Evolutionary conservation across 1,140 invertebrate species (phyloP).

Genomic region (Caenorhabditis latens): DNA sequence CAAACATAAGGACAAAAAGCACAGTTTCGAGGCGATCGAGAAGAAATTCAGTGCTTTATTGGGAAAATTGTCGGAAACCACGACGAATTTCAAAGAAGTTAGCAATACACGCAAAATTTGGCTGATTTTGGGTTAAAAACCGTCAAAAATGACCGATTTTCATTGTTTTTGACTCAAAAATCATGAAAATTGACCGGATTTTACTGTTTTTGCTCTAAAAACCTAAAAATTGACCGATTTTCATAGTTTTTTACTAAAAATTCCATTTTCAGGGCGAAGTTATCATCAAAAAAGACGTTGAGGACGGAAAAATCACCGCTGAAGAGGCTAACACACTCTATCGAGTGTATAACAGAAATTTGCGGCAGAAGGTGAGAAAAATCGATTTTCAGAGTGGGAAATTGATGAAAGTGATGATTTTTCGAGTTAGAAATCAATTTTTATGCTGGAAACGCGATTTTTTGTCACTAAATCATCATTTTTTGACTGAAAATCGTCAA

Average conservation of each 20-base stretch:
- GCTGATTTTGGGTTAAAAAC: neutral
- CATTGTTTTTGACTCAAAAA: no score
- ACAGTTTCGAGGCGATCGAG: constrained; percentile 51
- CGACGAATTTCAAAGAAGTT: constrained; percentile 33
- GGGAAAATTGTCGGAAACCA: constrained; percentile 22
- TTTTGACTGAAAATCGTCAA: no score
- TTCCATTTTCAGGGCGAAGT: constrained; percentile 37
- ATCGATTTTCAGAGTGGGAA: neutral
- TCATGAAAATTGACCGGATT: no score
- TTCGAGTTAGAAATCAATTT: no score
- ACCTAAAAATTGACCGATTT: no score
- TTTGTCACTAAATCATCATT: no score
- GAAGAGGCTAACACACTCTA: constrained; percentile 34
- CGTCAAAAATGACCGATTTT: no score
- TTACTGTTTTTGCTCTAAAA: no score
- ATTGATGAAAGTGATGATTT: no score
- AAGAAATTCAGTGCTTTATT: constrained; percentile 23
- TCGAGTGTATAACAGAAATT: constrained; percentile 24
- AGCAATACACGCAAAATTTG: neutral
- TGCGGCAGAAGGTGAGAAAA: constrained; percentile 22
- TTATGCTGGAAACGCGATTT: no score
- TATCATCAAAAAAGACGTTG: constrained; percentile 35
- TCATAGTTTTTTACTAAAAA: neutral
- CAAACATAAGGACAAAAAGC: constrained; percentile 9
- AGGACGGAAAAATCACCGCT: constrained; percentile 35